Percentiles rank a stretch among this genome's conserved stretches.
Evolutionary conservation across 92 coral and sea anemone genomes (phyloP).

Genomic region (Heliopora coerulea): DNA sequence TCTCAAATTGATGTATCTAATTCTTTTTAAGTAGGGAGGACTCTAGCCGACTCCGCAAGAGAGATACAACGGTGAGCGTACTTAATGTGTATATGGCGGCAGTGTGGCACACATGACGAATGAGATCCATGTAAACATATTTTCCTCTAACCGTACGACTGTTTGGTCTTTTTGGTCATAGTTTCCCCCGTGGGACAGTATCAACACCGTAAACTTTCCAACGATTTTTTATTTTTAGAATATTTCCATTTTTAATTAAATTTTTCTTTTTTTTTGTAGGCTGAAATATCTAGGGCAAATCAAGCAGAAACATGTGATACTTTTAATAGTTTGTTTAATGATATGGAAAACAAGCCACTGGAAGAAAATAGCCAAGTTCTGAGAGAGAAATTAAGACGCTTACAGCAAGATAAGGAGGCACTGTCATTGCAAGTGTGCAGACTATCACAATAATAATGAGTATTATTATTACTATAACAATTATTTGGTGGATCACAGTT

Average conservation of each 20-base stretch:
- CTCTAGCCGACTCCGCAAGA: constrained; percentile 4
- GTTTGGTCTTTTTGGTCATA: too few relatives aligned
- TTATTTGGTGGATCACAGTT: too few relatives aligned
- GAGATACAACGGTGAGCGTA: constrained; percentile 11
- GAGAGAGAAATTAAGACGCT: constrained; percentile 79
- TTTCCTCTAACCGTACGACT: too few relatives aligned
- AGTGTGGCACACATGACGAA: too few relatives aligned
- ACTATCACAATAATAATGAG: too few relatives aligned
- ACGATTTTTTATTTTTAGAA: not conserved
- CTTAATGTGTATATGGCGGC: not conserved
- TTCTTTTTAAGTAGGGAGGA: constrained; percentile 13
- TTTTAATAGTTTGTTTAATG: constrained; percentile 61
- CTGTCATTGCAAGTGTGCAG: constrained; percentile 66
- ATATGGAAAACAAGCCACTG: constrained; percentile 75
- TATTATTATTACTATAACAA: too few relatives aligned
- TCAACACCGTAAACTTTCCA: too few relatives aligned
- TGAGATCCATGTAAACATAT: too few relatives aligned
- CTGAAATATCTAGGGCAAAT: constrained; percentile 51
- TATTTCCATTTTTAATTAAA: too few relatives aligned
- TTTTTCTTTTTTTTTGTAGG: constrained; percentile 37
- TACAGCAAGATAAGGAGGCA: constrained; percentile 93
- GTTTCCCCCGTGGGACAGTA: too few relatives aligned
- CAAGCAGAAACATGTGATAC: constrained; percentile 68
- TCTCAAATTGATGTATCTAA: too few relatives aligned
- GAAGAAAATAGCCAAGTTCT: constrained; percentile 69